Conservation (phyloP, 2,888 invertebrate genomes). For the Amblyjoppa proteus region DNA sequence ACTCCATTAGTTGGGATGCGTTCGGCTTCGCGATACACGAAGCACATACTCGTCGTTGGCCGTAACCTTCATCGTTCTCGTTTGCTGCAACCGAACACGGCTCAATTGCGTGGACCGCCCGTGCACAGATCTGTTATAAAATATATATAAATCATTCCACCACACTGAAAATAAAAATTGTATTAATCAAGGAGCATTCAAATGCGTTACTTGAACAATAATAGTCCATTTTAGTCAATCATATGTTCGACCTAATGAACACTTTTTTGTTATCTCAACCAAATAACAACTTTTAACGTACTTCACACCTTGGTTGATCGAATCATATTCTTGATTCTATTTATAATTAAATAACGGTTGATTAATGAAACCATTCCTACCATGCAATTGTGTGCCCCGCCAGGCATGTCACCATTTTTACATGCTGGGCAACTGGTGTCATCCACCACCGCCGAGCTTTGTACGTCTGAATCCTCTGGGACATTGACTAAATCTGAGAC, state of each 20-base stretch:
- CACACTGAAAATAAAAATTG: background rate
- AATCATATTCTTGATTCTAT: too few relatives aligned
- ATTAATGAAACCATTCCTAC: background rate
- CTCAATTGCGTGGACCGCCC: slow-evolving; percentile 43
- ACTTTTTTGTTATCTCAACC: too few relatives aligned
- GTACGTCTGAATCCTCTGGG: too few relatives aligned
- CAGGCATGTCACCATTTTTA: slow-evolving; percentile 5
- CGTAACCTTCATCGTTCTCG: slow-evolving; percentile 36
- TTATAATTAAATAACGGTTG: too few relatives aligned
- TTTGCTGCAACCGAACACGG: slow-evolving; percentile 32
- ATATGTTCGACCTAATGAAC: too few relatives aligned
- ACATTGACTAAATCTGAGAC: too few relatives aligned
- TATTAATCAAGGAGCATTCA: too few relatives aligned
- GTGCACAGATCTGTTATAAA: slow-evolving; percentile 29
- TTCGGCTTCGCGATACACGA: slow-evolving; percentile 30
- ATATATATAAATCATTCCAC: background rate
- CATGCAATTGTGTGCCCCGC: background rate
- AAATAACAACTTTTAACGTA: too few relatives aligned
- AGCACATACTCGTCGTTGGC: slow-evolving; percentile 42
- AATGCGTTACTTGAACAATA: background rate
- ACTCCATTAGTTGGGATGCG: slow-evolving; percentile 24
- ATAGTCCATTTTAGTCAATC: too few relatives aligned
- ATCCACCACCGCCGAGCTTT: background rate
- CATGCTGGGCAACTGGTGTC: background rate
- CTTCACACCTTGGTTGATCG: too few relatives aligned